Percentiles rank a stretch among this genome's conserved stretches.
Conservation (phyloP, 2,888 invertebrate genomes). For the Volucella inanis region DNA sequence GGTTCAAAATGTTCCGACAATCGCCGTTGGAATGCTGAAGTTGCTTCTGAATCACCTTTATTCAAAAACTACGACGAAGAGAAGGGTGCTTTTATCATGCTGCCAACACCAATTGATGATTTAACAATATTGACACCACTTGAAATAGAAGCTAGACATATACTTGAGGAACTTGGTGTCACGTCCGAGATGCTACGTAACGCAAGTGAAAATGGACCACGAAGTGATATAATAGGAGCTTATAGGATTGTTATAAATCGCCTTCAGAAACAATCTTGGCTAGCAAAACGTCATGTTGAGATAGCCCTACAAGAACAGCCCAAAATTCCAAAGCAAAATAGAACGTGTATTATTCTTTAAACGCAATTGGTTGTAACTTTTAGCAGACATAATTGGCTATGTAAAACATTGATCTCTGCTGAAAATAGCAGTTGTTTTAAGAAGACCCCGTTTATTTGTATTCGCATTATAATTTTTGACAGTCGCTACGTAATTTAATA, state of each 20-base stretch:
- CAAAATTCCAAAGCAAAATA: slow-evolving; percentile 76
- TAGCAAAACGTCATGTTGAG: slow-evolving; percentile 82
- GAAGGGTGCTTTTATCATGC: slow-evolving; percentile 83
- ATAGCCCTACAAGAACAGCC: slow-evolving; percentile 81
- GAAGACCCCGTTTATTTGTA: slow-evolving; percentile 14
- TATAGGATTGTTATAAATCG: slow-evolving; percentile 88
- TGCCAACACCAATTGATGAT: slow-evolving; percentile 82
- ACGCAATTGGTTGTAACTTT: not conserved
- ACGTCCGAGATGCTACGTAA: slow-evolving; percentile 85
- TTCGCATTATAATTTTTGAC: slow-evolving; percentile 13
- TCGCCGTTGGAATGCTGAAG: slow-evolving; percentile 79
- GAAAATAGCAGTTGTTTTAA: slow-evolving; percentile 41
- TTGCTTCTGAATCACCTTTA: slow-evolving; percentile 79
- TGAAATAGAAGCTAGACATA: slow-evolving; percentile 84
- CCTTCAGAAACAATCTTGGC: slow-evolving; percentile 83
- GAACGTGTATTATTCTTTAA: slow-evolving; percentile 69
- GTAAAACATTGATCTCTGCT: slow-evolving; percentile 54
- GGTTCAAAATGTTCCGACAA: slow-evolving; percentile 57
- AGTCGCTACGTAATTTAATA: slow-evolving; percentile 36
- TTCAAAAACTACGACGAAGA: slow-evolving; percentile 83
- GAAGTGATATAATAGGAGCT: slow-evolving; percentile 87
- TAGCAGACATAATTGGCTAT: slow-evolving; percentile 8
- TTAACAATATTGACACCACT: slow-evolving; percentile 80
- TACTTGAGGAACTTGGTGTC: slow-evolving; percentile 86
- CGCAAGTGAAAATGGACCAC: slow-evolving; percentile 85